Evolutionary conservation across 2,888 invertebrate species (phyloP), one percentile per base, ranked within the genome.

Genomic region (Platycheirus albimanus): DNA sequence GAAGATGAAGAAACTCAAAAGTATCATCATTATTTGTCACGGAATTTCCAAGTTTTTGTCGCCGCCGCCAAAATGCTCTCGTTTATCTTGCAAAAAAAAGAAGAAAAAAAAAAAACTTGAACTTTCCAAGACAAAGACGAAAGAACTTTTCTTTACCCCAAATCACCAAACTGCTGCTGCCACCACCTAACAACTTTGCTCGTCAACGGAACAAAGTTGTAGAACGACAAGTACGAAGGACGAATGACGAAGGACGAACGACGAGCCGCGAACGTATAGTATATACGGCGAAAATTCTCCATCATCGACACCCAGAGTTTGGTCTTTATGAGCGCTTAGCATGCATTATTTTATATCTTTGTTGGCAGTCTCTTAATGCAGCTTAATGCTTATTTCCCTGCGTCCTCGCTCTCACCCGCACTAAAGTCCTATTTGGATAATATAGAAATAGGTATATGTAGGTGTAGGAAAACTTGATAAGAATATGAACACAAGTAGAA

Each of bases 321-420:
- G 64, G 38, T 72, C 67, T 72, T 83, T 83, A 78, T 69, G 72
- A 69, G 56, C 74, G 69, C 78, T 78, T 72, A 78, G 78, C 74
- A 70, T 72, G 78, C 78, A 78, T 78, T 83, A 69, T 78, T 45
- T 67, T 64, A 56, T 77, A 69, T 69, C 83, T 56, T 58, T 83
- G 83, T 74, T 74, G 69, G 83, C 72, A 58, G 72, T 74, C 74
- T 74, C 74, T 83, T 78, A 67, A 83, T 78, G 72, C 72, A 72
- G 78, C 72, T 83, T 78, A 74, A 83, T 67, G 54, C 77, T 83
- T 64, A 70, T n/a, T n/a, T n/a, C n/a, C n/a, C n/a, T n/a, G n/a
- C n/a, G 72, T 78, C 74, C 72, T 78, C 83, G 8, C 8, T 8
- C n/a, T n/a, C n/a, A 6, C 24, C 6, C 24, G 24, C 30, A 74